phyloP scores from a whole-genome alignment of 2,797 vertebrate species.

The Liasis olivaceus region DNA sequence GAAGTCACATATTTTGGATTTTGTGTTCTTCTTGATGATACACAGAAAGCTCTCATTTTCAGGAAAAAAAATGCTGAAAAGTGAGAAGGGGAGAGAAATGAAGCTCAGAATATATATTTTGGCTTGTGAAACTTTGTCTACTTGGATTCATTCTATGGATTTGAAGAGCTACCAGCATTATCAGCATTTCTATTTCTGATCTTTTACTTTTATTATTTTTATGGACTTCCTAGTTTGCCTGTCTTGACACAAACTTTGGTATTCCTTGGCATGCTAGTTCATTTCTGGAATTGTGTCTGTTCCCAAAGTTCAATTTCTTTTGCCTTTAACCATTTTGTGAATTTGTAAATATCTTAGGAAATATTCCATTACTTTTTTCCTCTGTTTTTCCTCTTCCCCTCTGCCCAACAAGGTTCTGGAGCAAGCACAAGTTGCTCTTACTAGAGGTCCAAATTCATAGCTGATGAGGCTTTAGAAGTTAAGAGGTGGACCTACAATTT shows the following conservation, averaged over 20 bases:
- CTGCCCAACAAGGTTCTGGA: not conserved
- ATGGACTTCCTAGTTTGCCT: not conserved
- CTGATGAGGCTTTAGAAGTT: not conserved
- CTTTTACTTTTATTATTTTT: not conserved
- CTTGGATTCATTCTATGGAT: not conserved
- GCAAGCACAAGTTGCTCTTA: not conserved
- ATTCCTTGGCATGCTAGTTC: not conserved
- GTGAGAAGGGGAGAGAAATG: not conserved
- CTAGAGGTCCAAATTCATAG: not conserved
- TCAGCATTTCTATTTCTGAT: not conserved
- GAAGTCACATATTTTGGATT: not conserved
- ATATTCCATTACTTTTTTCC: not conserved
- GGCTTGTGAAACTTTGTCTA: not conserved
- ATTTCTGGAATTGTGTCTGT: not conserved
- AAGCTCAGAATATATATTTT: not conserved
- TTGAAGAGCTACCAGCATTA: not conserved
- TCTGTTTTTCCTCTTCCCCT: not conserved
- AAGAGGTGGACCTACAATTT: not conserved
- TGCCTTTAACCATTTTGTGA: not conserved
- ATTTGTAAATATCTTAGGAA: not conserved
- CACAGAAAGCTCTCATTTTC: not conserved
- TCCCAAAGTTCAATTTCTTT: not conserved
- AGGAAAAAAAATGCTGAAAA: not conserved
- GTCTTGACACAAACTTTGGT: not conserved
- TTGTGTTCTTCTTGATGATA: not conserved